Evolutionary conservation across 1,140 invertebrate species (phyloP), one percentile per base, ranked within the genome.

Genomic region (Stegodyphus mimosarum): DNA sequence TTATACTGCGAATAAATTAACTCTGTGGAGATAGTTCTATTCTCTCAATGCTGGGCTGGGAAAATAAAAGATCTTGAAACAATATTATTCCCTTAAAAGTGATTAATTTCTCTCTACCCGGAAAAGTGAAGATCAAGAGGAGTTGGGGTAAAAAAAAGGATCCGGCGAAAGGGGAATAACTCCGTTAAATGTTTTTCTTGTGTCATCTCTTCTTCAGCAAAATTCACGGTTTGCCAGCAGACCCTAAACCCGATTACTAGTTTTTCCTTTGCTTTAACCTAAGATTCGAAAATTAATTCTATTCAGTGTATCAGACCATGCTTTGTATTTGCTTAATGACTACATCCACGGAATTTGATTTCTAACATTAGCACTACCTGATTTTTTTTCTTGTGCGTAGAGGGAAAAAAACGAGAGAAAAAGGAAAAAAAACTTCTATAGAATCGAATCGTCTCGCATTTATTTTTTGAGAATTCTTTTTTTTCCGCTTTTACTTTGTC

Each of bases 291-390:
- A 79, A 79, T 79, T 70, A 79, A 79, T 79, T 79, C 77, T 50
- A 70, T 70, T 79, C 66, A 55, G 52, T 53, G 77, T 10, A 79
- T 17, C 77, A 52, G 77, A 70, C 11, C 77, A 79, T 79, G 67
- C 77, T 53, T 70, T 79, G 77, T 79, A 79, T 79, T 79, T 79
- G 52, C 66, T 79, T 79, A 79, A 79, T 79, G 77, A 79, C 18
- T 70, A 55, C 77, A 70, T 79, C 67, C 70, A 2, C 66, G 7
- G 51, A 79, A 53, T 79, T 79, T 79, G 51, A 79, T 70, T 79
- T 79, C 52, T 18, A 79, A 79, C 52, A 79, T 55, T 79, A 79
- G 64, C 49, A 33, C 48, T 67, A 67, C 75, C 60, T 77, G 60
- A 50, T 66, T 18, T 18, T 66, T 76, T 77, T 77, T 67, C n/a